These are phyloP conservation scores for Aethes cnicana DNA, from an alignment of 2,888 invertebrate genomes.

Conservation along the genomic window DNA sequence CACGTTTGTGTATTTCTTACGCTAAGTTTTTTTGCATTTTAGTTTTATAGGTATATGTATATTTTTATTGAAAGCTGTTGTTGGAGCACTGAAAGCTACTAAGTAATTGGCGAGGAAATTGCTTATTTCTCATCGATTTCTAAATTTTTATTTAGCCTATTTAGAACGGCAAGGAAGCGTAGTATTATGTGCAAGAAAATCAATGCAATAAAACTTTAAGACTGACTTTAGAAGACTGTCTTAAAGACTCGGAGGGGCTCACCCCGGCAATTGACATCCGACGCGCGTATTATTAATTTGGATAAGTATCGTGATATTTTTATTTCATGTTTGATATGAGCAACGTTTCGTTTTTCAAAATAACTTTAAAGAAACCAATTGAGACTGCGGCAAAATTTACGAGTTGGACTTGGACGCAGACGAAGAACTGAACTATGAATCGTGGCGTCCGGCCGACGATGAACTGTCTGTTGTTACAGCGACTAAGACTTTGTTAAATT, in stretches of 20 bases:
- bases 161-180: constrained; percentile 50
- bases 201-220: constrained; percentile 81
- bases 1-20: constrained; percentile 63
- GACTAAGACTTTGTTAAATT: constrained; percentile 20
- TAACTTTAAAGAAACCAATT: constrained; percentile 21
- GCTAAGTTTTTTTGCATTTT: constrained; percentile 68
- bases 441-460: constrained; percentile 20
- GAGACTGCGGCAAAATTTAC: constrained; percentile 30
- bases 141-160: constrained; percentile 50
- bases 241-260: constrained; percentile 51
- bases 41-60: constrained; percentile 53
- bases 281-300: constrained; percentile 36
- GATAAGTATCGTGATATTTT: constrained; percentile 41
- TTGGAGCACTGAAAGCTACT: constrained; percentile 46
- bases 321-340: constrained; percentile 34
- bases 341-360: constrained; percentile 19
- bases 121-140: constrained; percentile 47
- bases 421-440: constrained; percentile 25
- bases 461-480: constrained; percentile 17
- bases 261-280: constrained; percentile 39
- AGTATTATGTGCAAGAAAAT: constrained; percentile 64
- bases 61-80: constrained; percentile 48
- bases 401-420: constrained; percentile 21
- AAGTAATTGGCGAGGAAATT: constrained; percentile 44
- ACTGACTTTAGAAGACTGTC: constrained; percentile 82